Conservation (phyloP, 2,888 invertebrate genomes). For the Andrena haemorrhoa region DNA sequence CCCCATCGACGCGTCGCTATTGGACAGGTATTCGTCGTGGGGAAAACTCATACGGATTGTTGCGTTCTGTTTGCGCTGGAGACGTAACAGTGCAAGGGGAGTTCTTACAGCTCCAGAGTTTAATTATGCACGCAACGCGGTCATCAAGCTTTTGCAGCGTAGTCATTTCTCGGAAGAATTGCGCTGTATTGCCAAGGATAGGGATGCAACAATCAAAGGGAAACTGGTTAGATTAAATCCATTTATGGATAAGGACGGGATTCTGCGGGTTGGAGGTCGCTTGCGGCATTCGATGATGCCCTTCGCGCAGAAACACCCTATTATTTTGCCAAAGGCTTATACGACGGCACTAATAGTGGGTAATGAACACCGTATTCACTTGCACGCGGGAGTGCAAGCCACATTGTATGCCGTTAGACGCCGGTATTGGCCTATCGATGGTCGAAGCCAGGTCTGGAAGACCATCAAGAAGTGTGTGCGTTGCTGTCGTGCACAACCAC, state of each 20-base stretch:
- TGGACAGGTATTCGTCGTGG: too few relatives aligned
- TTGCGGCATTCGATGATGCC: background rate
- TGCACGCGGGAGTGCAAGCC: background rate
- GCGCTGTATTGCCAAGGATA: background rate
- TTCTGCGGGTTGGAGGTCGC: constrained; percentile 4
- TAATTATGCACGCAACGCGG: background rate
- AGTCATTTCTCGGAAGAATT: background rate
- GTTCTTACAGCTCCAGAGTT: background rate
- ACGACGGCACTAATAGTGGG: background rate
- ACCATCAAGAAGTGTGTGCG: background rate
- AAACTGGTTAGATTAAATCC: background rate
- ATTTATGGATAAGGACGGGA: background rate
- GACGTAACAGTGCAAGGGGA: background rate
- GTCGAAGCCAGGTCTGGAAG: background rate
- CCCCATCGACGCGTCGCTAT: too few relatives aligned
- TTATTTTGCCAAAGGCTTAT: background rate
- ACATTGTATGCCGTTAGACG: constrained; percentile 1
- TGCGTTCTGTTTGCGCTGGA: background rate
- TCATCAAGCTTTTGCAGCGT: background rate
- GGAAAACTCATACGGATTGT: background rate
- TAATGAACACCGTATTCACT: background rate
- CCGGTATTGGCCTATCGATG: constrained; percentile 6
- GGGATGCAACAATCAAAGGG: background rate
- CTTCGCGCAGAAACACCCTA: background rate
- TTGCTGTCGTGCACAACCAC: constrained; percentile 1